phyloP scores from a whole-genome alignment of 2,113 vertebrate genomes.

The Taurulus bubalis region DNA sequence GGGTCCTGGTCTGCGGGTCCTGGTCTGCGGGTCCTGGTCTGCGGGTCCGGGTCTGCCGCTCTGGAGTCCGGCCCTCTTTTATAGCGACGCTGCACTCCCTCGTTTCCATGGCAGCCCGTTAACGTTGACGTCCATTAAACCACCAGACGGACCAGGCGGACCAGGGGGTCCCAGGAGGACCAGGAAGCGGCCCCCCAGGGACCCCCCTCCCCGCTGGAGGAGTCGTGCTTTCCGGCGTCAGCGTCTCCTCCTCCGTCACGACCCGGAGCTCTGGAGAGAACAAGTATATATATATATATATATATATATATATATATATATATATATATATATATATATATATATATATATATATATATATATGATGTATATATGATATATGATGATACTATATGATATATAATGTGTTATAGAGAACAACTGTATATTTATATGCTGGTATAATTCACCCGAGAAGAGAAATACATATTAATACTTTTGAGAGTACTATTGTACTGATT shows the following conservation, averaged over 20 bases:
- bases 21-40: background rate
- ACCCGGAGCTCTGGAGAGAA: conserved; percentile 16
- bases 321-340: no score
- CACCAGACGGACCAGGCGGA: background rate
- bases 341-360: no score
- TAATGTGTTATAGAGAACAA: no score
- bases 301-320: no score
- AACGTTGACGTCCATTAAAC: conserved; percentile 22
- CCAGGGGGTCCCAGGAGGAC: conserved; percentile 32
- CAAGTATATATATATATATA: background rate
- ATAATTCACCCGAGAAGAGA: no score
- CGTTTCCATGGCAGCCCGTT: conserved; percentile 53
- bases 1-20: background rate
- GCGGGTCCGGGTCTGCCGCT: background rate
- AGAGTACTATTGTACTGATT: no score
- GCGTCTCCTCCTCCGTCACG: conserved; percentile 50
- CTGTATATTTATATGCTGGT: no score
- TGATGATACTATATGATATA: no score
- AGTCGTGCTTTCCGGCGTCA: conserved; percentile 67
- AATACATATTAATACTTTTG: no score
- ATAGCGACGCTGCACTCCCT: conserved; percentile 35
- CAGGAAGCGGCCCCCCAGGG: conserved; percentile 43
- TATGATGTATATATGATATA: no score
- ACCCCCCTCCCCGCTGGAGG: conserved; percentile 34
- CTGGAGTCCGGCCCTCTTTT: conserved; percentile 26